phyloP scores from a whole-genome alignment of 2,797 vertebrate genomes.

The Podarcis lilfordi region DNA sequence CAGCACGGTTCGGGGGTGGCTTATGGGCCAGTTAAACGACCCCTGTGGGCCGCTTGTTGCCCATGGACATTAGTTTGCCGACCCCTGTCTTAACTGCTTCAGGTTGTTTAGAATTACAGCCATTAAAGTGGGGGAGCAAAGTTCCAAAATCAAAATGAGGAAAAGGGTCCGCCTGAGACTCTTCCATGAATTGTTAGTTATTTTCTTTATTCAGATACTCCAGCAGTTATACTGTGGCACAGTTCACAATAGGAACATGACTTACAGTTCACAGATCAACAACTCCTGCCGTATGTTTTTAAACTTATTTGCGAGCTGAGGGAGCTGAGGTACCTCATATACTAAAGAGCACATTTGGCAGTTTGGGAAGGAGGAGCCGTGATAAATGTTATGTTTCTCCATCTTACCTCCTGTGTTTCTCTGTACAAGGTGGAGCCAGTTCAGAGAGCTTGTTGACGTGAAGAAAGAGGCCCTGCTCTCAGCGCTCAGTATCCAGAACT shows the following conservation, averaged over 20 bases:
- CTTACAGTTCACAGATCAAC: neutral
- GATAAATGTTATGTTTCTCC: neutral
- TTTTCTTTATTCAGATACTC: neutral
- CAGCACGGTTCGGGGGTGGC: too few species aligned
- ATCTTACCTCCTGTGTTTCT: slow-evolving; percentile 15
- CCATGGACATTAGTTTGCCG: too few species aligned
- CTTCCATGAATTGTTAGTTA: slow-evolving; percentile 1
- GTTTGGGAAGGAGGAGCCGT: neutral
- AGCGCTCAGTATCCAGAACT: slow-evolving; percentile 97
- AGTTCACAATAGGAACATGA: neutral
- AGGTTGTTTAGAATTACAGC: neutral
- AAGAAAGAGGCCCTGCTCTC: slow-evolving; percentile 95
- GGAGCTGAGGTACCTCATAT: neutral
- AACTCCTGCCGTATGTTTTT: too few species aligned
- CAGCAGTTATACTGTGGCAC: neutral
- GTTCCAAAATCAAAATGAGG: neutral
- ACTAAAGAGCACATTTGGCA: neutral
- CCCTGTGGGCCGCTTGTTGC: too few species aligned
- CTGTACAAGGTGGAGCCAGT: slow-evolving; percentile 92
- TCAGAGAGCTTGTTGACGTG: slow-evolving; percentile 95
- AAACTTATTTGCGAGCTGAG: neutral
- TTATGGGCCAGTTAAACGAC: too few species aligned
- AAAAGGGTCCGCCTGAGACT: slow-evolving; percentile 1
- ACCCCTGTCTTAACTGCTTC: neutral
- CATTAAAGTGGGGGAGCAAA: neutral